phyloP scores from a whole-genome alignment of 2,797 vertebrate species.

The Muraenolepis orangiensis region DNA sequence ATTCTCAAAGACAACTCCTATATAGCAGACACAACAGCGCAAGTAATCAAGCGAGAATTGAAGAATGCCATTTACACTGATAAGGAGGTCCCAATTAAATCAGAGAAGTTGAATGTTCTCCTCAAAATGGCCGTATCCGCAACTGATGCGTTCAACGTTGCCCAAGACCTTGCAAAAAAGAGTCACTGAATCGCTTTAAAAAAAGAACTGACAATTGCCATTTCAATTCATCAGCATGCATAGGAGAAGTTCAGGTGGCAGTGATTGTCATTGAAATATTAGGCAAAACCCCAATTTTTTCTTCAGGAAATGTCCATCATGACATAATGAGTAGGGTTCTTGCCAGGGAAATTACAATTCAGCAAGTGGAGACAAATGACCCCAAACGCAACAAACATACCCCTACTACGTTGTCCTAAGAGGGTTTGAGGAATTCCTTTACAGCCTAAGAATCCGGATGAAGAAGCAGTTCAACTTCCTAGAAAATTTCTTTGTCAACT shows the following conservation, averaged over 20 bases:
- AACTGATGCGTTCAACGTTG: constrained; percentile 56
- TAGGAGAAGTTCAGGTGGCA: constrained; percentile 63
- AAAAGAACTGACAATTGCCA: constrained; percentile 31
- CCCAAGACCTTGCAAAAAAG: constrained; percentile 59
- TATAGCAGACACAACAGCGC: constrained; percentile 66
- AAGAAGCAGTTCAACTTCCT: constrained; percentile 59
- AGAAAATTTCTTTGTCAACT: constrained; percentile 52
- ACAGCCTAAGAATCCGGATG: constrained; percentile 54
- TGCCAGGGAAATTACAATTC: constrained; percentile 37
- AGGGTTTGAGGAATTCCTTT: constrained; percentile 38
- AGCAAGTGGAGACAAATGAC: constrained; percentile 9
- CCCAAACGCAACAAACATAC: constrained; percentile 19
- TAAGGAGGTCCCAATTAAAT: constrained; percentile 27
- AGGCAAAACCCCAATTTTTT: constrained; percentile 48
- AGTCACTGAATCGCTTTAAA: constrained; percentile 26
- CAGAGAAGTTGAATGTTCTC: constrained; percentile 33
- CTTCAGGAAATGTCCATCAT: constrained; percentile 21
- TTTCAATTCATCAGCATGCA: constrained; percentile 58
- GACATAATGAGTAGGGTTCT: constrained; percentile 52
- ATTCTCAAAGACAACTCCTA: constrained; percentile 57
- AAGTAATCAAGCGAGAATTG: constrained; percentile 61
- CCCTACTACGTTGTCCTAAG: constrained; percentile 34
- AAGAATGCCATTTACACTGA: constrained; percentile 40
- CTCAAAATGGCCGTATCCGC: constrained; percentile 59
- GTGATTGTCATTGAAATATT: constrained; percentile 52